Evolutionary conservation across 2,888 invertebrate species (phyloP), one percentile per base, ranked within the genome.

Genomic region (Rhagophthalmus giganteus): DNA sequence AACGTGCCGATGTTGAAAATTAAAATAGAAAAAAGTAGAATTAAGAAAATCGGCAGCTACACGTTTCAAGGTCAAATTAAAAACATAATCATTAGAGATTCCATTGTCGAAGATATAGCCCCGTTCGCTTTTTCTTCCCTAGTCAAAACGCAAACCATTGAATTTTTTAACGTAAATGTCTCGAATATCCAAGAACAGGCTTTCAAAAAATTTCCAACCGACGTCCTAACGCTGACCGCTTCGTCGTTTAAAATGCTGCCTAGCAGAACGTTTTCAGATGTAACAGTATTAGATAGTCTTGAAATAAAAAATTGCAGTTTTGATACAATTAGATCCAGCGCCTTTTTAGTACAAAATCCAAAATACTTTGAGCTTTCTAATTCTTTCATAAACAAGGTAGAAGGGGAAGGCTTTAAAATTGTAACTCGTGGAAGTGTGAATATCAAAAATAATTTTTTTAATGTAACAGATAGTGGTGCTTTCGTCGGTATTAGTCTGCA

Each of bases 91-190:
- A 82, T 91, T 53, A 79, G 80, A 45, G 77, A 81, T 57, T 83
- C 84, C 37, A 77, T 72, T 49, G 79, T 91, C 45, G 79, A 79
- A 13, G 76, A 76, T 44, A 76, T 90, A 48, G 79, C 79, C 61
- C 82, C 89, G 0, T 89, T 86, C 70, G 87, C 88, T 0, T 87
- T 91, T 68, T 85, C 87, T 51, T 87, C 86, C 69, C 79, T 89
- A 30, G 41, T 62, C 2, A 69, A 70, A 51, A 67, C 61, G 8
- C 81, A 84, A 60, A 80, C 78, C 38, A 78, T 90, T 48, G 81
- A 81, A 57, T 75, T 91, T 56, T 77, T 76, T 20, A 79, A 85
- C 61, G 84, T 85, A 46, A 69, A 70, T 1, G 78, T 87, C 31
- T 76, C 80, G 28, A 79, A 76, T 35, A 79, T 89, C 33, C 84